Percentiles rank a stretch among this genome's conserved stretches.
phyloP scores from a whole-genome alignment of 2,797 vertebrate species.

The Halcyon chelicuti region DNA sequence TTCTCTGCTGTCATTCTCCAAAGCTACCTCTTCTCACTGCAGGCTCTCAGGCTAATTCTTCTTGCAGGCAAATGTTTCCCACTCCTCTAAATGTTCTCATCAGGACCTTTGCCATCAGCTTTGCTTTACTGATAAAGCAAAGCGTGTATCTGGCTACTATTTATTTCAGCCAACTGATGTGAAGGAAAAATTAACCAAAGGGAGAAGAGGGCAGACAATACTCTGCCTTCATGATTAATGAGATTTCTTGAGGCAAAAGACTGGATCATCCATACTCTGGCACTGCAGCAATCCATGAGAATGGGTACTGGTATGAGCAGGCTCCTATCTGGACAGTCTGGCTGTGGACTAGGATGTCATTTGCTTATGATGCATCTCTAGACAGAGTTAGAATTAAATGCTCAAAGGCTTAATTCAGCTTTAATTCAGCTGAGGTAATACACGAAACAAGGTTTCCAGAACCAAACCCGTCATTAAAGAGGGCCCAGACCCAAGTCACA shows the following conservation, averaged over 20 bases:
- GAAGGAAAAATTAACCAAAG: neutral
- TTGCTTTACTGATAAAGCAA: neutral
- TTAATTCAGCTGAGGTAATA: neutral
- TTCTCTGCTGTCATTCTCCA: constrained; percentile 11
- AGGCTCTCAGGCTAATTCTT: neutral
- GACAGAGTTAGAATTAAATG: neutral
- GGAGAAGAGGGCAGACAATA: neutral
- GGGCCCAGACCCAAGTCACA: neutral
- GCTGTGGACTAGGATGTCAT: neutral
- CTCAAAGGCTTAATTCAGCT: neutral
- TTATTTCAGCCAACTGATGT: neutral
- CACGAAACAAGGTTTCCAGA: neutral
- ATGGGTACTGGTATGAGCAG: neutral
- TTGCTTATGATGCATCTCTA: neutral
- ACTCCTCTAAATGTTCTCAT: neutral
- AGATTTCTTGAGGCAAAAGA: neutral
- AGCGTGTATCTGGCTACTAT: neutral
- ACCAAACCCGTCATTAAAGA: neutral
- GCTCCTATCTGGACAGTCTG: neutral
- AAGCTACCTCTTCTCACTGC: neutral
- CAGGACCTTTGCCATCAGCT: neutral
- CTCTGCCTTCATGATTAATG: neutral
- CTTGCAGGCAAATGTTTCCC: neutral
- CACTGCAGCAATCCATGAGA: neutral
- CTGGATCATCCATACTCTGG: neutral